These are phyloP conservation scores for Akabosia matsudoensis DNA, from an alignment of 1,140 invertebrate genomes.

Conservation along the genomic window DNA sequence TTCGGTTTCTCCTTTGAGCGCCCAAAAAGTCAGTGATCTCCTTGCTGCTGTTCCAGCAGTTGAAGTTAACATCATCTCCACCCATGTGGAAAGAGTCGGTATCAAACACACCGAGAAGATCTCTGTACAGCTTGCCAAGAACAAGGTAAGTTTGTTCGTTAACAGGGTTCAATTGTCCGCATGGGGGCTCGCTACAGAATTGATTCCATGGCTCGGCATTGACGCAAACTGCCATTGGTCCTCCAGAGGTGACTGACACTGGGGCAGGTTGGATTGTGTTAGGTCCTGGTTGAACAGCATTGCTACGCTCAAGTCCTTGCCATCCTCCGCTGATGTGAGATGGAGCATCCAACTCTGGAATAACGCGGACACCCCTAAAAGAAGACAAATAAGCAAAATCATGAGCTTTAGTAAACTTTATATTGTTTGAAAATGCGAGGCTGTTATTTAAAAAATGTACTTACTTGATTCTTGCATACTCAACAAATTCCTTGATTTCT, in stretches of 20 bases:
- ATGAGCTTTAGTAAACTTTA: not conserved
- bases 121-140: conserved; percentile 47
- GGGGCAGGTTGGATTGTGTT: conserved; percentile 47
- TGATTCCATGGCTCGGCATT: conserved; percentile 51
- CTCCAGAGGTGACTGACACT: conserved; percentile 45
- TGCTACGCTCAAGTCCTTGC: conserved; percentile 49
- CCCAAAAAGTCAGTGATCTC: conserved; percentile 50
- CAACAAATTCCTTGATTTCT: conserved; percentile 49
- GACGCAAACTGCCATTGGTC: conserved; percentile 50
- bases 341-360: conserved; percentile 53
- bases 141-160: conserved; percentile 50
- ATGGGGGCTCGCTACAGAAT: conserved; percentile 50
- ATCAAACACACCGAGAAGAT: conserved; percentile 45
- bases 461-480: conserved; percentile 48
- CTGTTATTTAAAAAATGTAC: not conserved
- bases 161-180: conserved; percentile 49
- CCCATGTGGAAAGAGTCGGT: conserved; percentile 50
- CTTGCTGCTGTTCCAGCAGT: conserved; percentile 51
- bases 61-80: conserved; percentile 52
- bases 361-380: conserved; percentile 50
- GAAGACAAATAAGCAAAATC: conserved; percentile 28
- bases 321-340: conserved; percentile 52
- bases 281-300: conserved; percentile 46
- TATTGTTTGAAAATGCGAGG: not conserved
- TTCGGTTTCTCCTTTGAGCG: conserved; percentile 46